These are phyloP conservation scores for Parthenolecanium corni DNA, from an alignment of 2,888 invertebrate species.

Conservation along the genomic window DNA sequence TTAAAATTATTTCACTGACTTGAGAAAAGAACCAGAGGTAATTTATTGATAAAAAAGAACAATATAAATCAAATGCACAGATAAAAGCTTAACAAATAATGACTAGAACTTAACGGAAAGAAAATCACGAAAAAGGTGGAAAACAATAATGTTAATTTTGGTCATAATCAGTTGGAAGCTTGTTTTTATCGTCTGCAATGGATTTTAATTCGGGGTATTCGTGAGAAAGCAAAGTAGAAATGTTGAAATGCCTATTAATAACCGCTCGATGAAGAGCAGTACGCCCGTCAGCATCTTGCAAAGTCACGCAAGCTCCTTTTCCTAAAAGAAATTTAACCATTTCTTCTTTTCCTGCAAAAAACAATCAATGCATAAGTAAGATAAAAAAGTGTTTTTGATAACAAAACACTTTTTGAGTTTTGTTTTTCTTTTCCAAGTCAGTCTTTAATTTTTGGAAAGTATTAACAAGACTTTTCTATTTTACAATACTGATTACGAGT, in stretches of 20 bases:
- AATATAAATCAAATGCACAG: too few relatives aligned
- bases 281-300: slow-evolving; percentile 24
- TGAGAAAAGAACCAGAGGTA: too few relatives aligned
- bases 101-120: too few relatives aligned
- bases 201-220: slow-evolving; percentile 2
- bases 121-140: too few relatives aligned
- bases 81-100: too few relatives aligned
- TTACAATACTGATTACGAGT: too few relatives aligned
- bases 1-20: too few relatives aligned
- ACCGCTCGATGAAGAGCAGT: slow-evolving; percentile 24
- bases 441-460: not conserved
- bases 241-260: slow-evolving; percentile 4
- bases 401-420: too few relatives aligned
- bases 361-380: not conserved
- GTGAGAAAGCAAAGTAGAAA: slow-evolving; percentile 12
- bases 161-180: slow-evolving; percentile 7
- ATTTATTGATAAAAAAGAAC: too few relatives aligned
- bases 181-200: slow-evolving; percentile 5
- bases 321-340: slow-evolving; percentile 32
- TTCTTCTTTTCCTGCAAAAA: slow-evolving; percentile 6
- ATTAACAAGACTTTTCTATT: too few relatives aligned
- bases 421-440: not conserved
- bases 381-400: too few relatives aligned
- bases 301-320: slow-evolving; percentile 9
- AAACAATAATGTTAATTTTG: slow-evolving; percentile 5